Base-by-base conservation (phyloP, 2,797 vertebrate genomes). In the Cirrhinus molitorella region DNA sequence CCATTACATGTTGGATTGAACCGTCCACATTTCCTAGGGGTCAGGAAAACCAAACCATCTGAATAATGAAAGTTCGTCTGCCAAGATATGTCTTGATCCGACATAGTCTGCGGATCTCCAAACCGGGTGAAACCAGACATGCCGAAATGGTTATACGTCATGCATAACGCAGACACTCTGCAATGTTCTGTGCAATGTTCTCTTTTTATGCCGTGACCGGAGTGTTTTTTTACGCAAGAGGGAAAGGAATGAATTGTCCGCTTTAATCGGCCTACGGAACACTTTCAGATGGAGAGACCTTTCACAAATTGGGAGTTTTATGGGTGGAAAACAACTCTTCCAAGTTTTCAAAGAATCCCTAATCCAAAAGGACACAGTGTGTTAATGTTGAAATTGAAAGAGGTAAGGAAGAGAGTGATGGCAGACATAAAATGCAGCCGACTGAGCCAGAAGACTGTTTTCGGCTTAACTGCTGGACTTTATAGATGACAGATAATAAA, bases 241-340 rank as follows among this genome's bases (percentile, higher is more conserved):
- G 87, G 88, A 86, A 88, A 89, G 88, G 85, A 91, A 89, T 89
- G 87, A 93, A 91, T 87, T 86, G 83, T 92, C 88, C 80, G 66
- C 75, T 13, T 77, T 21, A 90, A 93, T 92, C 31, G 51, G 91
- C 89, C 86, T 43, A 1, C 71, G 83, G 88, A 92, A 92, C 92
- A 90, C 80, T 91, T 89, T 92, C 87, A 90, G 87, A 90, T 49
- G 67, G 76, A 87, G 84, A 75, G 66, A 65, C 67, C 68, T 68
- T 83, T 81, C 65, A 68, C 82, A 85, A 85, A 83, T 80, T 72
- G 25, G n/a, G 59, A 83, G 73, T 93, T 95, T 93, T 93, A 93
- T 92, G 89, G 89, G 88, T 11, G 92, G 93, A 95, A 94, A 94
- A 91, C 28, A 87, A 61, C 55, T 3, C 77, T 85, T 93, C 91